Base-by-base conservation (phyloP, 1,140 invertebrate genomes). In the Ganaspis sp. region DNA sequence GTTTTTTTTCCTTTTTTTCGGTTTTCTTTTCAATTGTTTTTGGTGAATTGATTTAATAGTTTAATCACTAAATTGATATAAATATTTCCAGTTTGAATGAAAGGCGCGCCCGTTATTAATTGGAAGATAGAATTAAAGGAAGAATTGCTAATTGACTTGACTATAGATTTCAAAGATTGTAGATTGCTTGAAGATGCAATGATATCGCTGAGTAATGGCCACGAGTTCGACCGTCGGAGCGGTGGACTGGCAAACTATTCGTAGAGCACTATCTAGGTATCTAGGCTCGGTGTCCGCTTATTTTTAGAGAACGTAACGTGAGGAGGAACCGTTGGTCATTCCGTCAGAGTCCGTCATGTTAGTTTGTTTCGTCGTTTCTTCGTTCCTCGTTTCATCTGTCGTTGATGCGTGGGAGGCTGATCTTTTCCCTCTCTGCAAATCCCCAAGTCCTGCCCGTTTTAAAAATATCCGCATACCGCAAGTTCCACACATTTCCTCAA, bases 251-350 rank as follows among this genome's bases (percentile, higher is more conserved):
- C 81, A 73, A 80, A 88, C 88, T 90, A 90, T 90, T 90, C 88
- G 89, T 90, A 90, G 89, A 88, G 81, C 82, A 87, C 87, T 89
- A 91, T 91, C 90, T 91, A 91, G 90, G 90, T 91, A 91, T 91
- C 90, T 91, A 90, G 90, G 90, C 89, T 90, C 88, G 87, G 86
- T 90, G 88, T 91, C 85, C 85, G 83, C 76, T 86, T 91, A 91
- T 90, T 91, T 91, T 91, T 91, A 89, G 87, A 88, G 80, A 85
- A 84, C 89, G 90, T 91, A 91, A 91, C 85, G 90, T 87, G 90
- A 91, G 90, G 86, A 90, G 90, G 81, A 89, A 85, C 85, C 76
- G 80, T 84, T 87, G 82, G 87, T 84, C 85, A 87, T 82, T 85
- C 83, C 80, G 79, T 86, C 82, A 81, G 58, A 64, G 80, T 81